A percentile compares a stretch with the other conserved stretches of the same genome.
Evolutionary conservation across 2,113 vertebrate species (phyloP).

Genomic region (Microcebus jonahi): DNA sequence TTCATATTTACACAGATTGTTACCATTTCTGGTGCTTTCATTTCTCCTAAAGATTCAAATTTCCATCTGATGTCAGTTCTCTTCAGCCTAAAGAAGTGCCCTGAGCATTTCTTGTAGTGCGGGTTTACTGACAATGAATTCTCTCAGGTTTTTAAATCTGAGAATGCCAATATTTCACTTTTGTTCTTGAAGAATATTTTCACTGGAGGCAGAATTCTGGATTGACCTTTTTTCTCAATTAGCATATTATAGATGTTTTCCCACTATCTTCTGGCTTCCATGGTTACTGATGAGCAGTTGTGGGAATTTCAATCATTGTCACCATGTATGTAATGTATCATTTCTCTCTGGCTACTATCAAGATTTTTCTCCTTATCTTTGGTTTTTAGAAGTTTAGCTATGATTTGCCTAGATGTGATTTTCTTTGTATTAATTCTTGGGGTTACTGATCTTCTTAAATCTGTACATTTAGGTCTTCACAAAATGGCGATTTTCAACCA

Average conservation of each 20-base stretch:
- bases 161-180: not conserved
- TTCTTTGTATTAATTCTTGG: not conserved
- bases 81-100: not conserved
- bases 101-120: not conserved
- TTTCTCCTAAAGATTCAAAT: not conserved
- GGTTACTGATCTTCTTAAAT: not conserved
- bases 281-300: not conserved
- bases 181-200: conserved; percentile 10
- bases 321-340: not conserved
- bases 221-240: not conserved
- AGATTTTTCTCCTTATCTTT: conserved; percentile 8
- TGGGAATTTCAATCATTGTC: not conserved
- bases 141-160: not conserved
- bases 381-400: not conserved
- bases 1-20: not conserved
- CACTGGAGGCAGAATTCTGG: not conserved
- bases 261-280: not conserved
- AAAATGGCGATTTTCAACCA: not conserved
- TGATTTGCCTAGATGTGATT: not conserved
- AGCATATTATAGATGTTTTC: not conserved
- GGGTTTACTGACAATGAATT: not conserved
- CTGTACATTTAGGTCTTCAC: not conserved
- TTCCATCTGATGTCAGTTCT: not conserved
- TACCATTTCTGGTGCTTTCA: not conserved
- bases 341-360: not conserved